phyloP scores from a whole-genome alignment of 2,113 vertebrate genomes.

The Rhabdornis inornatus region DNA sequence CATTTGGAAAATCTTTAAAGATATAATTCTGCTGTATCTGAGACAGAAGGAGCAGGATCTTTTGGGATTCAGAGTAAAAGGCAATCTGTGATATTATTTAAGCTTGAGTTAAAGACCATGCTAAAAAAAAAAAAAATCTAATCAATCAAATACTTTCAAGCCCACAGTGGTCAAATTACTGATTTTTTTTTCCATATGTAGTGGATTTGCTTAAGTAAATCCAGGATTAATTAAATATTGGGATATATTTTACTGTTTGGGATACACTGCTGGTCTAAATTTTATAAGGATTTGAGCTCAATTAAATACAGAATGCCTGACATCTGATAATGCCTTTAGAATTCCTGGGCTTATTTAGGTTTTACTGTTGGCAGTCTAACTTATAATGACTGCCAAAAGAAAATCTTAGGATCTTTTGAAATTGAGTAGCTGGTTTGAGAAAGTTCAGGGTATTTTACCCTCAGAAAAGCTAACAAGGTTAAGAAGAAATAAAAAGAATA shows the following conservation, averaged over 20 bases:
- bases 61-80: background rate
- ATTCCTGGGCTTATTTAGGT: constrained; percentile 30
- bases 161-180: background rate
- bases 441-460: background rate
- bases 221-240: background rate
- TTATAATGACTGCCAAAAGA: constrained; percentile 5
- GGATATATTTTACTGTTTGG: background rate
- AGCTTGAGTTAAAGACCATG: background rate
- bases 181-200: background rate
- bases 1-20: background rate
- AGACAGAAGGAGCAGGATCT: background rate
- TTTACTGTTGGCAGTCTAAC: background rate
- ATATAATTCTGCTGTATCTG: background rate
- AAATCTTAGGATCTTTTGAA: constrained; percentile 18
- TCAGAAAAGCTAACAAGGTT: constrained; percentile 27
- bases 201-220: background rate
- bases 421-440: background rate
- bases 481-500: constrained; percentile 19
- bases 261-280: background rate
- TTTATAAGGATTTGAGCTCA: background rate
- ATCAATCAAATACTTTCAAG: background rate
- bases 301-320: background rate
- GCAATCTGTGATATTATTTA: background rate
- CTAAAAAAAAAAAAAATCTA: background rate
- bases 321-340: constrained; percentile 15